Base-by-base conservation (phyloP, 2,113 vertebrate genomes). In the Prunella himalayana region DNA sequence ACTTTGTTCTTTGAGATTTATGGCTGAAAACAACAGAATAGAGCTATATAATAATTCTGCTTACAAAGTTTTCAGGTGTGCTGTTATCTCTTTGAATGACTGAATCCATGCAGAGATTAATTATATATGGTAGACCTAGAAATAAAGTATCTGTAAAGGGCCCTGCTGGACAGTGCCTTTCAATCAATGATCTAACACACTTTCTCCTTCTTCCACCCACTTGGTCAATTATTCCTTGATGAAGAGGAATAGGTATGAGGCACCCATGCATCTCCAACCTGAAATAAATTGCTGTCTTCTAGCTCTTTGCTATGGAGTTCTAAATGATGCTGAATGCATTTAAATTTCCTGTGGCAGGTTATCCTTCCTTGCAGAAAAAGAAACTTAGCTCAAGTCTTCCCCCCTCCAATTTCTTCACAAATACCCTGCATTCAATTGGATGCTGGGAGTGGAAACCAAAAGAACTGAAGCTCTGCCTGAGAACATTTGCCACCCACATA, bases 401-500 rank as follows among this genome's bases (percentile, higher is more conserved):
- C 47, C 63, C 30, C 22, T 83, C 59, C 81, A 31, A 63, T 47
- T 42, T 72, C 49, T 87, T 93, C 0, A 0, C 57, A 72, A 69
- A 89, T 39, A 41, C 56, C 66, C 86, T 66, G 31, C 41, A 56
- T 93, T 95, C 85, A 59, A 37, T 21, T 81, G 72, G 42, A 68
- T 78, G 70, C 87, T 71, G 50, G 53, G 54, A 95, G 30, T 49
- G 71, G 68, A 72, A 88, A 94, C 59, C 31, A 28, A 73, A 83
- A 89, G 90, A 90, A 64, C 76, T 81, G 92, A 95, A 94, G 50
- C 60, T 85, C 61, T 94, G 85, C 61, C 79, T 81, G 80, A 71
- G 82, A 96, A 91, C 81, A 88, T 93, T 90, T 90, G 71, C 92
- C 92, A 96, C 88, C 92, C 93, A 92, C 91, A 78, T 84, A 72